Evolutionary conservation across 2,797 vertebrate species (phyloP), one percentile per base, ranked within the genome.

Genomic region (Bovichtus variegatus): DNA sequence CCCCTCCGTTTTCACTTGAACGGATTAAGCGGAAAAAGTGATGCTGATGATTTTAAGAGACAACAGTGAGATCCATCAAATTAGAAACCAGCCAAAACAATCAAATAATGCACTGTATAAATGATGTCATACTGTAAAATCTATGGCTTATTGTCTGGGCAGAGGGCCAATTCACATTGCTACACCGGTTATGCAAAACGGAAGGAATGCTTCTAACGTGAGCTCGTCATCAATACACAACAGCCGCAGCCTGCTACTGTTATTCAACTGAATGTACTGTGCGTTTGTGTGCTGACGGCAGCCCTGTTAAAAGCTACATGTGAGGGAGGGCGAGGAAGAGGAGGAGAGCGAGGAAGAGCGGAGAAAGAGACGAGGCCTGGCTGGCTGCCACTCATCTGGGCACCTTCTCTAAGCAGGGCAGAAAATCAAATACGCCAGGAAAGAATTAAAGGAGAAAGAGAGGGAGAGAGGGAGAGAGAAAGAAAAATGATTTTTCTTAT

Each of bases 401-500:
- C 94, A 95, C 94, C 93, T 95, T 95, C 93, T 91, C 94, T 94
- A 95, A 95, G 93, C 93, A 94, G 94, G 94, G 95, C 93, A 95
- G 91, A 94, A 95, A 95, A 96, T 95, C 94, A 95, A 94, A 95
- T 93, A 93, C 88, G 90, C 93, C 89, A 90, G 92, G 90, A 93
- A 95, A 95, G 94, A 96, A 95, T 94, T 94, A 95, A 95, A 95
- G 91, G 93, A 94, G 93, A 94, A 74, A 91, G 83, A 87, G 83
- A 89, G 81, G 55, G 71, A 75, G 82, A 80, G 83, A 79, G 74
- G 34, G 83, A 75, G 85, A 73, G 78, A 74, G 70, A 87, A 84
- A 95, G 93, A 95, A 93, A 96, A 95, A 95, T 94, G 93, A 94
- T 93, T 94, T 93, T 94, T 94, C 92, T 94, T 95, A 95, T 96